These are phyloP conservation scores for Dryomyza anilis DNA, from an alignment of 2,888 invertebrate species.

Conservation along the genomic window DNA sequence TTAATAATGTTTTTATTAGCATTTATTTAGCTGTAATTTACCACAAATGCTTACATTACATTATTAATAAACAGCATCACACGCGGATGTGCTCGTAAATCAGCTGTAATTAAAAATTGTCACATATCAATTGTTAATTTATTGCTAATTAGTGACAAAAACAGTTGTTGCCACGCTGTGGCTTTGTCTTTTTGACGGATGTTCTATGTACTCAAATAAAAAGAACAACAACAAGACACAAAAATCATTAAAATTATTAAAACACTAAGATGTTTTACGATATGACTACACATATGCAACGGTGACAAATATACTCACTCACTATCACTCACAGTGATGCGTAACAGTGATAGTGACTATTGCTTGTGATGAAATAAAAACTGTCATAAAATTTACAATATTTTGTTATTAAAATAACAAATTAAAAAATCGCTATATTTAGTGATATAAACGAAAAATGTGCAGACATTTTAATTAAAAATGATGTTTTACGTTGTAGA, in stretches of 20 bases:
- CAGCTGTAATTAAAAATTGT: conserved; percentile 15
- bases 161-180: too few relatives aligned
- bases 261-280: neutral
- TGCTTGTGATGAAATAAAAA: conserved; percentile 10
- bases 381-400: conserved; percentile 31
- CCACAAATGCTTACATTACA: neutral
- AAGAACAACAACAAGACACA: neutral
- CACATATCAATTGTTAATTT: conserved; percentile 26
- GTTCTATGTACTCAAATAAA: too few relatives aligned
- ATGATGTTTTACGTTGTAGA: too few relatives aligned
- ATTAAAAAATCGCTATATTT: too few relatives aligned
- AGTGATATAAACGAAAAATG: too few relatives aligned
- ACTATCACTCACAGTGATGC: neutral
- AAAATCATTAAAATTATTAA: conserved; percentile 15
- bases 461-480: too few relatives aligned
- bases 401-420: conserved; percentile 19
- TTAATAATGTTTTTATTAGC: neutral
- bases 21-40: neutral
- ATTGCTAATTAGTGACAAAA: conserved; percentile 16
- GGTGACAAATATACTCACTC: neutral
- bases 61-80: neutral
- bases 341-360: neutral
- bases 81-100: conserved; percentile 9
- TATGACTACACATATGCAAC: neutral
- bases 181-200: too few relatives aligned